These are phyloP conservation scores for Mylabris phalerata DNA, from an alignment of 1,140 invertebrate species.

Conservation along the genomic window DNA sequence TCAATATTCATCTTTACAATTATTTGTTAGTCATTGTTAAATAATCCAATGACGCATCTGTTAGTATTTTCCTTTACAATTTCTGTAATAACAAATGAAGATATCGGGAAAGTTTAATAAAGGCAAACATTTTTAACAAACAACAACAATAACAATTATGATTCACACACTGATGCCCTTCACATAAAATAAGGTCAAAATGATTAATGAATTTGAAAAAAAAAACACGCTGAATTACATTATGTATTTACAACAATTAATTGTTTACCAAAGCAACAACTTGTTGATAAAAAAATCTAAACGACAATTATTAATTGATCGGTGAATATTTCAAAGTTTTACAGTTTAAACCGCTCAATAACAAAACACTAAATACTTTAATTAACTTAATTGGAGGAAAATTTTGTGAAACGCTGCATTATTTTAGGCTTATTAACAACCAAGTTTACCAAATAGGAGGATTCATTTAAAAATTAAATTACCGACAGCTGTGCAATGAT, in stretches of 20 bases:
- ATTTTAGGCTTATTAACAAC: too few species aligned
- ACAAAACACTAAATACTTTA: background rate
- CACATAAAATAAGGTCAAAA: slow-evolving; percentile 31
- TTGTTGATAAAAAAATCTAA: background rate
- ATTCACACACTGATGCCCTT: slow-evolving; percentile 25
- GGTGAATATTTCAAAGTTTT: background rate
- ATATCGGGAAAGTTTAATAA: background rate
- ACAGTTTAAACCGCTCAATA: background rate
- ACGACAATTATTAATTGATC: background rate
- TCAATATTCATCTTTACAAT: background rate
- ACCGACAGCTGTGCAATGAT: too few species aligned
- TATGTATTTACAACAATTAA: slow-evolving; percentile 8
- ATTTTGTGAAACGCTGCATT: too few species aligned
- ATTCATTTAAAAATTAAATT: too few species aligned
- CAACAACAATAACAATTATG: slow-evolving; percentile 5
- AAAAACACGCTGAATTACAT: slow-evolving; percentile 21
- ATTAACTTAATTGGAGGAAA: too few species aligned
- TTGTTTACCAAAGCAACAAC: background rate
- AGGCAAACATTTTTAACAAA: background rate
- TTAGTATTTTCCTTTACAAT: background rate
- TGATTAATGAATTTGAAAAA: slow-evolving; percentile 27
- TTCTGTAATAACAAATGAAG: background rate
- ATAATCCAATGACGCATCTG: slow-evolving; percentile 3
- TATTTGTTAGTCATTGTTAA: slow-evolving; percentile 14
- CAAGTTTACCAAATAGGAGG: too few species aligned